phyloP scores from a whole-genome alignment of 2,113 vertebrate species.

The Notiomystis cincta region DNA sequence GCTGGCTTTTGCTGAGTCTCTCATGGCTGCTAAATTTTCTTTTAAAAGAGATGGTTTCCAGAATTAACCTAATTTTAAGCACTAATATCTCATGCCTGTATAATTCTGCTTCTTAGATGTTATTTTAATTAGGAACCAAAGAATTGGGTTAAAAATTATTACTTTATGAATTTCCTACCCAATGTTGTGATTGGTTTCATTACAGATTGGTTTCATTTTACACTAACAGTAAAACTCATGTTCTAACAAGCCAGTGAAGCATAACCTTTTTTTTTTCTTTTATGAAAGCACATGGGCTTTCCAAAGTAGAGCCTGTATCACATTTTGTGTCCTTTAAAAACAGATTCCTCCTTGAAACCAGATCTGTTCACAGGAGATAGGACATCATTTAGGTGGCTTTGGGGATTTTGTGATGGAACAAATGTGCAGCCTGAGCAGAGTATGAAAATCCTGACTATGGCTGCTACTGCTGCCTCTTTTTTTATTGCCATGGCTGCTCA shows the following conservation, averaged over 20 bases:
- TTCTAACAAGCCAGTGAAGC: not conserved
- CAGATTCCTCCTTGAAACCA: not conserved
- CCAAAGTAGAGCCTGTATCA: not conserved
- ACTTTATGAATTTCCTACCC: not conserved
- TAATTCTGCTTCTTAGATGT: not conserved
- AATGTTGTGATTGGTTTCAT: not conserved
- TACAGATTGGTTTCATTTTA: constrained; percentile 12
- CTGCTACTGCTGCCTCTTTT: not conserved
- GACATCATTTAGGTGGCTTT: not conserved
- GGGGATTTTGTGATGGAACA: not conserved
- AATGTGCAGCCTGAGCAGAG: not conserved
- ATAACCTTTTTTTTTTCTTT: not conserved
- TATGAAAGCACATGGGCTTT: not conserved
- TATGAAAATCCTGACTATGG: not conserved
- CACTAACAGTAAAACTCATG: not conserved
- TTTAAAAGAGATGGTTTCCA: not conserved
- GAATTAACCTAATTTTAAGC: constrained; percentile 15
- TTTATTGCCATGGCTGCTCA: not conserved
- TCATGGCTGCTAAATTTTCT: not conserved
- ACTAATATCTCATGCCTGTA: not conserved
- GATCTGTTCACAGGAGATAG: not conserved
- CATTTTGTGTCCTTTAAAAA: not conserved
- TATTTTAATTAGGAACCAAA: constrained; percentile 58
- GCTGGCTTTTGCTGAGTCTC: not conserved
- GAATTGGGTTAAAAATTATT: constrained; percentile 44